A percentile compares a stretch with the other conserved stretches of the same genome.
Conservation (phyloP, 2,888 invertebrate species). For the Prosapia bicincta region DNA sequence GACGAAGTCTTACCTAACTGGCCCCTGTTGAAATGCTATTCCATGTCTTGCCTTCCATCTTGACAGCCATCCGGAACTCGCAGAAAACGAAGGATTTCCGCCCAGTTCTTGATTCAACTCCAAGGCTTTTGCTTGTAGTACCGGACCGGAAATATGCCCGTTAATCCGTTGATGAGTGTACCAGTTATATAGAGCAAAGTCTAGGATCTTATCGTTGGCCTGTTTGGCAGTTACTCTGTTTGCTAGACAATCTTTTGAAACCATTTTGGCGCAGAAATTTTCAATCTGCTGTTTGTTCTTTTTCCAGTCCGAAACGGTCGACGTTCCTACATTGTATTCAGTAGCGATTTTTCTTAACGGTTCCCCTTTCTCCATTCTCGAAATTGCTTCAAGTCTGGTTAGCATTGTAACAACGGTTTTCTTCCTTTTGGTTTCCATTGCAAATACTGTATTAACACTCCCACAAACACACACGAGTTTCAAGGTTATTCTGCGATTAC, state of each 20-base stretch:
- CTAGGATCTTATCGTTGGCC: neutral
- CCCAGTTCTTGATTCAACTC: neutral
- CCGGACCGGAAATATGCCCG: neutral
- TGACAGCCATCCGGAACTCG: neutral
- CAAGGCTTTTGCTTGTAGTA: neutral
- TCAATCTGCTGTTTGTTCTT: constrained; percentile 30
- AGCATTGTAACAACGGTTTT: constrained; percentile 25
- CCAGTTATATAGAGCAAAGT: neutral
- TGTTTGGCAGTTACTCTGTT: neutral
- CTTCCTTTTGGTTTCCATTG: constrained; percentile 7
- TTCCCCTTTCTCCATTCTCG: constrained; percentile 28
- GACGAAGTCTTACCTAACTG: neutral
- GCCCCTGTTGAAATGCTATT: neutral
- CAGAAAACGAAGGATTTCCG: neutral
- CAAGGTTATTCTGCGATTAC: neutral
- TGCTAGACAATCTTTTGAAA: neutral
- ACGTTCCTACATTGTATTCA: constrained; percentile 28
- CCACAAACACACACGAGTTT: neutral
- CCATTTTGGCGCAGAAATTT: constrained; percentile 15
- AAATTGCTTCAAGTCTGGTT: constrained; percentile 31
- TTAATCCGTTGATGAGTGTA: neutral
- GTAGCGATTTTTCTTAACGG: constrained; percentile 19
- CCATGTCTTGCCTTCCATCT: neutral
- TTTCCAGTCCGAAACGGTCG: constrained; percentile 31
- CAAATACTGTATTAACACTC: neutral